Base-by-base conservation (phyloP, 2,888 invertebrate genomes). In the Nephrotoma guestfalica region DNA sequence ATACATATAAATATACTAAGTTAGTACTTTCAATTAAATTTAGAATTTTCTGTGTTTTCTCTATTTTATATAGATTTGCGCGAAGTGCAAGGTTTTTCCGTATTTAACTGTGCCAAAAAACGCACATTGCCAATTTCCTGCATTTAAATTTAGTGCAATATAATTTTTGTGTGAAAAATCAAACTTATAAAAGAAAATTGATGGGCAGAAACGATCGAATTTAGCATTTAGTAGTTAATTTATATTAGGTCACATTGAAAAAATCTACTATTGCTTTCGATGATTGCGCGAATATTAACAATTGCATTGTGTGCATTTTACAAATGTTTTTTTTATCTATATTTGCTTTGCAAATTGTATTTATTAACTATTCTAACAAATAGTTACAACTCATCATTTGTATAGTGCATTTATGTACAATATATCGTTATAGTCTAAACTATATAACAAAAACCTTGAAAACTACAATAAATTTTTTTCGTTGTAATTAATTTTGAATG, bases 401-500 rank as follows among this genome's bases (percentile, higher is more conserved):
- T 71, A 57, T 71, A 71, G 18, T 30, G 18, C 9, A 71, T 30
- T 30, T 30, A 15, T 9, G 30, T 71, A 71, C 6, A 4, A 30
- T 71, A 51, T 15, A 51, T 57, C n/a, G 47, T 57, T 30, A 30
- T 30, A 57, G 51, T 57, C 51, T 57, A 15, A 51, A 30, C 30
- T 15, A 51, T 51, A 51, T 9, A 71, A 71, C 18, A 18, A 71
- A 9, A 71, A 71, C 71, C 71, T 71, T 71, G 71, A 71, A 71
- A 71, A 71, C 71, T 71, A 71, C 30, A 30, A 30, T 71, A 71
- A 30, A 71, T 71, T 71, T 71, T 57, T 51, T 57, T 71, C 30
- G 30, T 71, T 84, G 41, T 84, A 84, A 84, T 84, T 84, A 84
- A 84, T 84, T 84, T 84, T 84, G 84, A 84, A 84, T 41, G 84